phyloP scores from a whole-genome alignment of 2,888 invertebrate genomes.

The Cloeon dipterum region DNA sequence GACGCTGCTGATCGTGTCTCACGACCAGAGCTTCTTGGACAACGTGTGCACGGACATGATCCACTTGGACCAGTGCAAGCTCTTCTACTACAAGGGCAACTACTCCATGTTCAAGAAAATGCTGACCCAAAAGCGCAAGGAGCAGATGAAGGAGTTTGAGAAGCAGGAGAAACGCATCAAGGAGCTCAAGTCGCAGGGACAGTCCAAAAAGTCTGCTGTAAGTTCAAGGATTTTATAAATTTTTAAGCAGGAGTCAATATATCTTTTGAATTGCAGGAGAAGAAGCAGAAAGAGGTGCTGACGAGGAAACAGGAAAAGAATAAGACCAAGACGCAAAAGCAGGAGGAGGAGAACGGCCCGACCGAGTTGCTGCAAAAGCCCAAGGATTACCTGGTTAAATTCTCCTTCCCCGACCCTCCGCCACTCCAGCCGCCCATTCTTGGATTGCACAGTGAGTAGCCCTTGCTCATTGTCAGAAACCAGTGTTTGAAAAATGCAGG shows the following conservation, averaged over 20 bases:
- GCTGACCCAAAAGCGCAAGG: constrained; percentile 86
- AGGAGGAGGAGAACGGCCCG: constrained; percentile 54
- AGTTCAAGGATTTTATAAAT: constrained; percentile 10
- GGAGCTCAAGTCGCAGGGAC: constrained; percentile 83
- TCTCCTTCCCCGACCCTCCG: constrained; percentile 90
- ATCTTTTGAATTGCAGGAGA: no score
- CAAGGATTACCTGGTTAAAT: constrained; percentile 92
- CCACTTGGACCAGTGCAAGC: constrained; percentile 82
- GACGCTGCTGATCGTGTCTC: constrained; percentile 90
- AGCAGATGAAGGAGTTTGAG: constrained; percentile 91
- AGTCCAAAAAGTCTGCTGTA: constrained; percentile 83
- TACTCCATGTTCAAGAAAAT: constrained; percentile 98
- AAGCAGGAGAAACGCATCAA: constrained; percentile 93
- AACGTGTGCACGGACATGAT: constrained; percentile 99
- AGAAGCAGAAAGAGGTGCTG: constrained; percentile 75
- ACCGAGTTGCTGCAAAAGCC: constrained; percentile 70
- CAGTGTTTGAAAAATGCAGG: no score
- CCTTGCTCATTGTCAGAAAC: neutral
- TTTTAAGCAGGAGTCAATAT: constrained; percentile 3
- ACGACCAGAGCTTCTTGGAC: constrained; percentile 98
- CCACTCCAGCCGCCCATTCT: constrained; percentile 92
- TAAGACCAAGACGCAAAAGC: constrained; percentile 45
- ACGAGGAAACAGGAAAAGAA: constrained; percentile 88
- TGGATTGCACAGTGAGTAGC: constrained; percentile 58
- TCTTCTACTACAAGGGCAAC: constrained; percentile 94